These are phyloP conservation scores for Macaca nemestrina DNA, from an alignment of 2,113 vertebrate genomes.

Conservation along the genomic window DNA sequence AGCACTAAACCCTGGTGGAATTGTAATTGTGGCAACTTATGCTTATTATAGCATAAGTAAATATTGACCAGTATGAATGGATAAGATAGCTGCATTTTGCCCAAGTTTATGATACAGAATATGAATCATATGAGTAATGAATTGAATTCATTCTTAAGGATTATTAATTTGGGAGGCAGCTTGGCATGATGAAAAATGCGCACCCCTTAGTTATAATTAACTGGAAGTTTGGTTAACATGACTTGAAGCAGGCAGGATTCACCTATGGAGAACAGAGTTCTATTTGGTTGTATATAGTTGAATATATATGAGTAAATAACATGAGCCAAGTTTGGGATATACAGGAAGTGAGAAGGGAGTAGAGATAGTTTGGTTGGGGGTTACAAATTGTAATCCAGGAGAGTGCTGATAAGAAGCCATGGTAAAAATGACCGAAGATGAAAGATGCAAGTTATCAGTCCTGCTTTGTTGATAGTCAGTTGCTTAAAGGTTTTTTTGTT, in stretches of 20 bases:
- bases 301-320: neutral
- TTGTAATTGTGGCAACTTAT: neutral
- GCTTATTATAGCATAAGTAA: neutral
- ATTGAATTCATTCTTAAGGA: slow-evolving; percentile 17
- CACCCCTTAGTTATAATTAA: neutral
- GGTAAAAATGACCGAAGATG: neutral
- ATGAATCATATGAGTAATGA: neutral
- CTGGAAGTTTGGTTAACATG: slow-evolving; percentile 45
- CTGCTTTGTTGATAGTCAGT: neutral
- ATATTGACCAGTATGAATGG: neutral
- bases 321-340: neutral
- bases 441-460: neutral
- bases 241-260: neutral
- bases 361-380: neutral
- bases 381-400: neutral
- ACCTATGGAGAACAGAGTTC: slow-evolving; percentile 3
- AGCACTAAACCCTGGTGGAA: neutral
- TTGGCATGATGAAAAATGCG: neutral
- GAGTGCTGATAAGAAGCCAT: neutral
- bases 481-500: neutral
- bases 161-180: slow-evolving; percentile 4
- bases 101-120: neutral
- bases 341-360: neutral
- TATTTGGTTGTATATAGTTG: slow-evolving; percentile 6
- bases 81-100: neutral